Conservation (phyloP, 2,888 invertebrate species). For the Brachyptera putata region DNA sequence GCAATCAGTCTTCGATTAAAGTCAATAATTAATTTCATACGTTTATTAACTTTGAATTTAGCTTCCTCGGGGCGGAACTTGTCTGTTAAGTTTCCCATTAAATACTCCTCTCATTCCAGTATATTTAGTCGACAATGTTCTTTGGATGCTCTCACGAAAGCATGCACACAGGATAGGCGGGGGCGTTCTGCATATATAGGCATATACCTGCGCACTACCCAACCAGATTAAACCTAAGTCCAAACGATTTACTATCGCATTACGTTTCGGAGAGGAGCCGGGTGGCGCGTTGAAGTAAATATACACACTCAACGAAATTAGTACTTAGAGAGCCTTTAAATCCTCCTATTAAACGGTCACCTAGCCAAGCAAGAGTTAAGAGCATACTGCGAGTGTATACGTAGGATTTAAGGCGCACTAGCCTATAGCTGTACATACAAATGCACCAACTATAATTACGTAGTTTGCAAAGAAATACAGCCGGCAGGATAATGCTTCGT, state of each 20-base stretch:
- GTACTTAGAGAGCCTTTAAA: conserved; percentile 25
- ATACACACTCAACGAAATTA: conserved; percentile 15
- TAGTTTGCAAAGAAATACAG: background rate
- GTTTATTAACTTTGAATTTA: too few species aligned
- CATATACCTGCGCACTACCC: background rate
- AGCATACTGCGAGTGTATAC: background rate
- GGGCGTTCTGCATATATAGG: background rate
- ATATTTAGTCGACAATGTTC: too few species aligned
- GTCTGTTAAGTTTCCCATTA: too few species aligned
- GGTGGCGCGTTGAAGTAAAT: background rate
- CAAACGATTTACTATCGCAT: conserved; percentile 17
- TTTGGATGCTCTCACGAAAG: too few species aligned
- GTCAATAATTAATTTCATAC: too few species aligned
- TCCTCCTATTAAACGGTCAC: conserved; percentile 22
- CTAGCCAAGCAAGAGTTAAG: conserved; percentile 18
- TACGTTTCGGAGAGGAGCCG: too few species aligned
- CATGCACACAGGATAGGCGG: background rate
- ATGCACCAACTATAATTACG: background rate
- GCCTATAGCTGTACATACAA: background rate
- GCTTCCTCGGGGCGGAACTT: too few species aligned
- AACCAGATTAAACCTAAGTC: conserved; percentile 3
- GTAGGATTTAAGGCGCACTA: too few species aligned
- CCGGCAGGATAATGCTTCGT: too few species aligned
- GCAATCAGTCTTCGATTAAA: too few species aligned
- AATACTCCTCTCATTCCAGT: too few species aligned